These are phyloP conservation scores for Lasioglossum morio DNA, from an alignment of 2,888 invertebrate genomes.

Conservation along the genomic window DNA sequence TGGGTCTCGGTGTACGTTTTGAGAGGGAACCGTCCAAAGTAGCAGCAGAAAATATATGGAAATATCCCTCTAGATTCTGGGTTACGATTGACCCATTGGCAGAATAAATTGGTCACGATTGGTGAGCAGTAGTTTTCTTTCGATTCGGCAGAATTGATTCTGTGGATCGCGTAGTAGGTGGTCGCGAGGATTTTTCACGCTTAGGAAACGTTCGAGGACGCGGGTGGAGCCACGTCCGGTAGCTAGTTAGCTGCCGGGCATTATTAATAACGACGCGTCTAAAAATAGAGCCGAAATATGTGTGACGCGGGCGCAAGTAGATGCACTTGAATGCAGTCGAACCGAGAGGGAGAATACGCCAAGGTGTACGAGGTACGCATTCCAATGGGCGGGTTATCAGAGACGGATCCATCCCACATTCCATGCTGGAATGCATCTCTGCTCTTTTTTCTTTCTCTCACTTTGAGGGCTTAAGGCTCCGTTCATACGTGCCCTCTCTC, in stretches of 20 bases:
- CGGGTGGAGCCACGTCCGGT: background rate
- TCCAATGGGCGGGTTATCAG: slow-evolving; percentile 84
- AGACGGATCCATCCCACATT: slow-evolving; percentile 83
- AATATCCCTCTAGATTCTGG: background rate
- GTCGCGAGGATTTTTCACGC: background rate
- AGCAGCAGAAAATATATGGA: background rate
- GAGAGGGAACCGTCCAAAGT: background rate
- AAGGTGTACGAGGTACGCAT: slow-evolving; percentile 82
- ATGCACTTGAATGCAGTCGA: slow-evolving; percentile 68
- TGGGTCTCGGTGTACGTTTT: background rate
- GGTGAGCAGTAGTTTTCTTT: background rate
- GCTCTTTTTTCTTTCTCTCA: slow-evolving; percentile 57
- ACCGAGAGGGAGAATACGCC: slow-evolving; percentile 75
- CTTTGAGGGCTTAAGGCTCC: slow-evolving; percentile 66
- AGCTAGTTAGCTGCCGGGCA: background rate
- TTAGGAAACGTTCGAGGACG: background rate
- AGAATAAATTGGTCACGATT: background rate
- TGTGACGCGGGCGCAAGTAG: slow-evolving; percentile 45
- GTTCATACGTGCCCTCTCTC: slow-evolving; percentile 59
- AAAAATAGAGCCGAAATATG: slow-evolving; percentile 67
- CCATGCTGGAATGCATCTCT: slow-evolving; percentile 76
- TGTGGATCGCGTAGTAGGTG: background rate
- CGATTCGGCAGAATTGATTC: background rate
- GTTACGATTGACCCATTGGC: background rate
- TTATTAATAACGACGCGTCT: slow-evolving; percentile 53